Evolutionary conservation across 2,888 invertebrate genomes (phyloP).

Genomic region (Oscheius sp.): DNA sequence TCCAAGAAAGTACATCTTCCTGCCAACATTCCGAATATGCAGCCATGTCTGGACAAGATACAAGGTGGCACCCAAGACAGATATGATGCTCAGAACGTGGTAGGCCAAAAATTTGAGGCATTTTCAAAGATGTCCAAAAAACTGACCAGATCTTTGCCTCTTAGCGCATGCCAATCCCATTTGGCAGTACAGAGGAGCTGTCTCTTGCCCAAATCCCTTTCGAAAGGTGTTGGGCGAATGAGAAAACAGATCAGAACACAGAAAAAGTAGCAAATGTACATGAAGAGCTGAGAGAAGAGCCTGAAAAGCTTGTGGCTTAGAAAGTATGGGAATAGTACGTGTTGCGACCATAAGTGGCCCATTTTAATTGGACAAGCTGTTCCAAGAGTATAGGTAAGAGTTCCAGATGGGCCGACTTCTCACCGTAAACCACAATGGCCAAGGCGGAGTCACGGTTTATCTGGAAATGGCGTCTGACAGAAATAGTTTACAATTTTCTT

Average conservation of each 20-base stretch:
- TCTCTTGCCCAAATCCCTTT: constrained; percentile 39
- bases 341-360: constrained; percentile 85
- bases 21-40: constrained; percentile 84
- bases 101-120: constrained; percentile 50
- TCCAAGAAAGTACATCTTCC: constrained; percentile 93
- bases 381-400: constrained; percentile 64
- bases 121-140: background rate
- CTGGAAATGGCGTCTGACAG: constrained; percentile 71
- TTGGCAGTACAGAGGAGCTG: constrained; percentile 14
- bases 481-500: background rate
- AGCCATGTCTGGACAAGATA: constrained; percentile 64
- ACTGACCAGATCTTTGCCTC: constrained; percentile 17
- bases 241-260: constrained; percentile 89
- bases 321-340: constrained; percentile 43
- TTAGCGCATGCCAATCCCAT: constrained; percentile 20
- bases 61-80: constrained; percentile 85
- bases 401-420: constrained; percentile 59
- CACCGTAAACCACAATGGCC: constrained; percentile 86
- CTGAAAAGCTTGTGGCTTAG: constrained; percentile 42
- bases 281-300: constrained; percentile 81
- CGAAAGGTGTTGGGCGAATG: constrained; percentile 81
- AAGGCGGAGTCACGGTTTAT: constrained; percentile 93
- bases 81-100: constrained; percentile 80
- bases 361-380: constrained; percentile 83
- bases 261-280: constrained; percentile 90